Conservation (phyloP, 1,140 invertebrate species). For the Cepaea nemoralis region DNA sequence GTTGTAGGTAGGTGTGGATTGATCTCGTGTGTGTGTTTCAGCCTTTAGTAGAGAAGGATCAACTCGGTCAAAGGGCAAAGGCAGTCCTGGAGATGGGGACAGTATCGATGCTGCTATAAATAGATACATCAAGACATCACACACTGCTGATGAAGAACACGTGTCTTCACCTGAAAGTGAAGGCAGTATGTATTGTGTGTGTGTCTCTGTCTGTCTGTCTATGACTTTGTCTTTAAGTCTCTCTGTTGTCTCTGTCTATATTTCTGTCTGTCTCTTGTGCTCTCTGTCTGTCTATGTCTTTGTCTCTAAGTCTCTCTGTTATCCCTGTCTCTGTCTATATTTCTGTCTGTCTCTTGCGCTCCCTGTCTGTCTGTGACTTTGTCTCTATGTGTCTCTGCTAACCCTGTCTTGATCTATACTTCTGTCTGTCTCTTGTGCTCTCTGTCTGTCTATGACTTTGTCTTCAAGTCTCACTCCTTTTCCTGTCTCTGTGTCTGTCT, state of each 20-base stretch:
- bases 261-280: neutral
- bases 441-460: too few relatives aligned
- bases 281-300: too few relatives aligned
- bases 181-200: conserved; percentile 51
- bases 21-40: conserved; percentile 32
- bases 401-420: too few relatives aligned
- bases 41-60: conserved; percentile 56
- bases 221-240: too few relatives aligned
- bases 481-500: neutral
- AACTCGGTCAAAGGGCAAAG: conserved; percentile 42
- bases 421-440: neutral
- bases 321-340: too few relatives aligned
- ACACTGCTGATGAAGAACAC: conserved; percentile 52
- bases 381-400: too few relatives aligned
- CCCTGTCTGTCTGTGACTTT: too few relatives aligned
- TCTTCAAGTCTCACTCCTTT: too few relatives aligned
- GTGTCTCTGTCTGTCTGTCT: too few relatives aligned
- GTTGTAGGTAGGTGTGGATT: too few relatives aligned
- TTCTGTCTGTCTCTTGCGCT: neutral
- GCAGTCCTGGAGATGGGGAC: conserved; percentile 48
- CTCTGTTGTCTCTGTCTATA: neutral
- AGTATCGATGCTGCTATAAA: conserved; percentile 64
- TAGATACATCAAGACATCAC: conserved; percentile 49
- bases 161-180: conserved; percentile 66
- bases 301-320: too few relatives aligned